These are phyloP conservation scores for Ctena decussata DNA, from an alignment of 2,888 invertebrate species.

Conservation along the genomic window DNA sequence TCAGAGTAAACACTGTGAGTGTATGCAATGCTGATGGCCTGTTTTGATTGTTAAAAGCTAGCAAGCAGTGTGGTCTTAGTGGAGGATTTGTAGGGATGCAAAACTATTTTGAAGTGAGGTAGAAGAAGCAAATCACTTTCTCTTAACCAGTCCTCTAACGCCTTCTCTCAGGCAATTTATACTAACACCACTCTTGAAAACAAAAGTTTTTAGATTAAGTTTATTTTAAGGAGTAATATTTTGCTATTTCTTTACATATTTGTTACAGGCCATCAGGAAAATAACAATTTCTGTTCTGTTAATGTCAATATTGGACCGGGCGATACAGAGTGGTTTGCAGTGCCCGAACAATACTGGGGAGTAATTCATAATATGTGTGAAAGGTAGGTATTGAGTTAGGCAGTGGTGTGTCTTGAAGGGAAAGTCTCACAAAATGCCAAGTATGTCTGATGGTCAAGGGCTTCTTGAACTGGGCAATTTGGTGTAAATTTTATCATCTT, in stretches of 20 bases:
- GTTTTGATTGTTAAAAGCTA: no score
- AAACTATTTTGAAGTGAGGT: no score
- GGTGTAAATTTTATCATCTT: no score
- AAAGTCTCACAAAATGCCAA: no score
- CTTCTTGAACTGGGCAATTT: no score
- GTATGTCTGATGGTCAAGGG: no score
- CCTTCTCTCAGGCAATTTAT: neutral
- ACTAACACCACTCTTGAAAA: neutral
- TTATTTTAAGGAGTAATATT: neutral
- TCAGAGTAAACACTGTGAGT: no score
- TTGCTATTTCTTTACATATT: neutral
- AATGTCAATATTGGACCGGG: constrained; percentile 99
- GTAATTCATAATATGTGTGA: constrained; percentile 97
- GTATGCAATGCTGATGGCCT: no score
- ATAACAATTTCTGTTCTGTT: constrained; percentile 99
- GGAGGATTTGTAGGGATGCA: no score
- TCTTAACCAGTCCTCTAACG: neutral
- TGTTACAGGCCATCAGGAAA: constrained; percentile 96
- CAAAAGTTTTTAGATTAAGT: neutral
- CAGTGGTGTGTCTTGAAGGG: no score
- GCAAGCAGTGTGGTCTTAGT: no score
- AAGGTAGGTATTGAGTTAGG: constrained; percentile 88
- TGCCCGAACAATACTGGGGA: constrained; percentile 99
- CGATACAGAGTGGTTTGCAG: constrained; percentile 99
- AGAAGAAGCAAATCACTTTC: neutral